Evolutionary conservation across 53 echinoderm and acorn worm species (phyloP).

Genomic region (Pentamera pediparva): DNA sequence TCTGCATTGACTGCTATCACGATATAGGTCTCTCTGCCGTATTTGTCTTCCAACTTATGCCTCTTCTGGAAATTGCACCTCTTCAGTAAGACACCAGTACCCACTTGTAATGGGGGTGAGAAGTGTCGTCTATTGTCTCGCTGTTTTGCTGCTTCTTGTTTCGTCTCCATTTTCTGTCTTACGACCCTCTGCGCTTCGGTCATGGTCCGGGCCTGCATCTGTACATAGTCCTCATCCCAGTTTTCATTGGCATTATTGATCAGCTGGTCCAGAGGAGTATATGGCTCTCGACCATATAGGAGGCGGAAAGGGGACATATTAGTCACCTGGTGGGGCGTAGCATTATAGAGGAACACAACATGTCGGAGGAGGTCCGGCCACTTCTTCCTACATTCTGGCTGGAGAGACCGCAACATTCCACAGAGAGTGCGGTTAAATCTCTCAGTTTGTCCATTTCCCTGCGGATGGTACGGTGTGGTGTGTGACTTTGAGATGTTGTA

Average conservation of each 20-base stretch:
- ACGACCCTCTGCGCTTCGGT: constrained; percentile 3
- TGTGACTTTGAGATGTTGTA: constrained; percentile 27
- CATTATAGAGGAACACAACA: constrained; percentile 46
- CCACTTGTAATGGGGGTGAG: no score
- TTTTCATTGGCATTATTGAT: background rate
- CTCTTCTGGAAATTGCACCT: no score
- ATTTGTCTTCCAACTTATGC: no score
- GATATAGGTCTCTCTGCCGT: no score
- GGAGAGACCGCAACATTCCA: constrained; percentile 31
- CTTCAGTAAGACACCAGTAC: no score
- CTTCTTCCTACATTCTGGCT: background rate
- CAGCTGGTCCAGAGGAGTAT: constrained; percentile 28
- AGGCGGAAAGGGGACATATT: constrained; percentile 28
- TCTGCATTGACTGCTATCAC: background rate
- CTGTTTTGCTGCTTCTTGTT: no score
- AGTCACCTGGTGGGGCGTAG: constrained; percentile 44
- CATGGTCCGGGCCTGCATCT: constrained; percentile 11
- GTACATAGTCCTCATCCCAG: constrained; percentile 31
- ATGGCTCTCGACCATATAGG: constrained; percentile 37
- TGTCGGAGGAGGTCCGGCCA: constrained; percentile 45
- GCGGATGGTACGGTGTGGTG: constrained; percentile 38
- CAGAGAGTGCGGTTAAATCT: constrained; percentile 36
- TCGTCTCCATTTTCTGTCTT: background rate
- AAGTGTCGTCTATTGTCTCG: no score
- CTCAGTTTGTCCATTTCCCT: constrained; percentile 37